phyloP scores from a whole-genome alignment of 2,888 invertebrate species.

The Caenorhabditis sp. region DNA sequence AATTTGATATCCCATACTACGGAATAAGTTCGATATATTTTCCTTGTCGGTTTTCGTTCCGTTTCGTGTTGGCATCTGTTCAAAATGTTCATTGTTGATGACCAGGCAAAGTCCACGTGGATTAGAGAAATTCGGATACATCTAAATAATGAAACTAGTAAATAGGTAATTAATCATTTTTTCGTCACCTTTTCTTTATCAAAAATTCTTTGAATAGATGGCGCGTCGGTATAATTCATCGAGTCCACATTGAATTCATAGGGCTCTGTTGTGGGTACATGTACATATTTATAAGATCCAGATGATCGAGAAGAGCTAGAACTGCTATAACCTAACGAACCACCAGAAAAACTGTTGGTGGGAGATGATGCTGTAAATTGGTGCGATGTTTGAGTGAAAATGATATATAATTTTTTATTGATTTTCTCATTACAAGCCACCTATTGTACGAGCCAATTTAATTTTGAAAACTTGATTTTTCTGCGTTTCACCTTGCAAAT shows the following conservation, averaged over 20 bases:
- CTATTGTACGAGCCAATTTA: no score
- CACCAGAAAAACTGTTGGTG: conserved; percentile 7
- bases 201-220: conserved; percentile 21
- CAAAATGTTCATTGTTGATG: conserved; percentile 68
- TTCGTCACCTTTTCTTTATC: conserved; percentile 15
- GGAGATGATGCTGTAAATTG: conserved; percentile 14
- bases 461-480: no score
- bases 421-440: no score
- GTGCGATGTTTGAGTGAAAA: neutral
- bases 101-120: conserved; percentile 67
- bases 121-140: conserved; percentile 62
- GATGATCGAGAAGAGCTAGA: neutral
- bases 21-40: conserved; percentile 58
- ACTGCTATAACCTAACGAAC: conserved; percentile 22
- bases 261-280: no score
- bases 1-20: conserved; percentile 61
- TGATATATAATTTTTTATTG: neutral
- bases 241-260: conserved; percentile 30
- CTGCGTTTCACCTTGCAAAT: no score
- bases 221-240: conserved; percentile 34
- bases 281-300: neutral
- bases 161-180: no score
- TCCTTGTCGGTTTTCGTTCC: conserved; percentile 55
- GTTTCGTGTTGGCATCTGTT: conserved; percentile 50
- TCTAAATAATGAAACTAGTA: conserved; percentile 33